Conservation (phyloP, 2,113 vertebrate species). For the Oryzias woworae region DNA sequence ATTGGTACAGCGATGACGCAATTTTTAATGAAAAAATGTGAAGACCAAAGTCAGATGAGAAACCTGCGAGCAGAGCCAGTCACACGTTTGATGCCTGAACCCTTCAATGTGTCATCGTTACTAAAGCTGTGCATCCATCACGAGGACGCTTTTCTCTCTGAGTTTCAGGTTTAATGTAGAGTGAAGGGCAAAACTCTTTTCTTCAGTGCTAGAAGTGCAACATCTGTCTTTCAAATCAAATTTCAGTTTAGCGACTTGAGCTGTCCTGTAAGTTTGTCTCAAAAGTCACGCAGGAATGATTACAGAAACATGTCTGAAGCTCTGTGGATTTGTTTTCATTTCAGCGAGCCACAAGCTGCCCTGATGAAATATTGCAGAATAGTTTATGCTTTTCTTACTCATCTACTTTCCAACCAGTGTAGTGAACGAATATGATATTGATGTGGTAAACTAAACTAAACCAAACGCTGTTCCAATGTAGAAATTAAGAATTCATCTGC, state of each 20-base stretch:
- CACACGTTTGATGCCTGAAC: not conserved
- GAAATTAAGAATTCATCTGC: not conserved
- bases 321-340: too few species aligned
- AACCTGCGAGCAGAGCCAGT: not conserved
- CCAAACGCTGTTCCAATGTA: not conserved
- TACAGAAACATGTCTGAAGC: too few species aligned
- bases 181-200: not conserved
- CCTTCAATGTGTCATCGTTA: not conserved
- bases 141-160: too few species aligned
- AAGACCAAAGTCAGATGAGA: slow-evolving; percentile 4
- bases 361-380: too few species aligned
- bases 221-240: not conserved
- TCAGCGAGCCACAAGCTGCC: too few species aligned
- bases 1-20: too few species aligned
- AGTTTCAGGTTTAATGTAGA: too few species aligned
- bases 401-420: not conserved
- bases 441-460: slow-evolving; percentile 4
- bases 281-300: too few species aligned
- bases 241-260: not conserved
- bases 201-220: not conserved
- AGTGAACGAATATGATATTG: not conserved
- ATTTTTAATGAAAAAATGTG: not conserved
- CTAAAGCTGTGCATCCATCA: not conserved
- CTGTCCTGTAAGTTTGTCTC: too few species aligned
- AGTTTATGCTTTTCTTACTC: too few species aligned